Evolutionary conservation across 1,140 invertebrate genomes (phyloP).

Genomic region (Drosophila murphyi): DNA sequence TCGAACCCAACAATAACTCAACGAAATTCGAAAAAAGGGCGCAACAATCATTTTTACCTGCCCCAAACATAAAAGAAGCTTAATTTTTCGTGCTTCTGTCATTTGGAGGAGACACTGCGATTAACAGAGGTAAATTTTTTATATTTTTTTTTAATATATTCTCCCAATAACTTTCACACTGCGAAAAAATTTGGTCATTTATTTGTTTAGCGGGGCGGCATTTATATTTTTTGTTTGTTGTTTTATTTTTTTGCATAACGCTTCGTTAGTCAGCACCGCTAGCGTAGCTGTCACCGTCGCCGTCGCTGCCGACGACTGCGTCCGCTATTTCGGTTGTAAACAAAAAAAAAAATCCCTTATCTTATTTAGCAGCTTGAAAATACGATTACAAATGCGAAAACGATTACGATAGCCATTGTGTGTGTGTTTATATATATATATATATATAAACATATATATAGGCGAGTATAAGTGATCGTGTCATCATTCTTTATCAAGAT

Average conservation of each 20-base stretch:
- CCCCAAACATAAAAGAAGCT: conserved; percentile 1
- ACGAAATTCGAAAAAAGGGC: conserved; percentile 23
- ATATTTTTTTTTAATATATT: conserved; percentile 4
- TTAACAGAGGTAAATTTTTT: conserved; percentile 41
- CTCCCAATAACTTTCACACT: conserved; percentile 44
- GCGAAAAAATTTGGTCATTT: conserved; percentile 18
- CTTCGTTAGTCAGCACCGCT: conserved; percentile 20
- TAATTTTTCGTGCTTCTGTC: conserved; percentile 19
- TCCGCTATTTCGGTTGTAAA: conserved; percentile 34
- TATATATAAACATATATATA: too few relatives aligned
- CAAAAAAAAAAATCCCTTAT: conserved; percentile 49
- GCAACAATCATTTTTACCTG: conserved; percentile 23
- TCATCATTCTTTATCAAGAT: conserved; percentile 36
- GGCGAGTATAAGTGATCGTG: conserved; percentile 8
- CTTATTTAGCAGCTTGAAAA: conserved; percentile 12
- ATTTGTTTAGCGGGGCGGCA: conserved; percentile 23
- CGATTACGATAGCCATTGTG: neutral
- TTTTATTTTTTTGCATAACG: conserved; percentile 34
- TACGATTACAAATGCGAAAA: conserved; percentile 30
- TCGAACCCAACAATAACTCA: conserved; percentile 36
- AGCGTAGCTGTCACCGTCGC: neutral
- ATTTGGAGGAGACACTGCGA: conserved; percentile 36
- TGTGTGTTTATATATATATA: neutral
- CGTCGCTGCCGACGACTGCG: conserved; percentile 6
- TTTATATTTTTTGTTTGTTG: neutral